Percentiles rank a stretch among this genome's conserved stretches.
phyloP scores from a whole-genome alignment of 1,140 invertebrate species.

The Eufriesea mexicana region DNA sequence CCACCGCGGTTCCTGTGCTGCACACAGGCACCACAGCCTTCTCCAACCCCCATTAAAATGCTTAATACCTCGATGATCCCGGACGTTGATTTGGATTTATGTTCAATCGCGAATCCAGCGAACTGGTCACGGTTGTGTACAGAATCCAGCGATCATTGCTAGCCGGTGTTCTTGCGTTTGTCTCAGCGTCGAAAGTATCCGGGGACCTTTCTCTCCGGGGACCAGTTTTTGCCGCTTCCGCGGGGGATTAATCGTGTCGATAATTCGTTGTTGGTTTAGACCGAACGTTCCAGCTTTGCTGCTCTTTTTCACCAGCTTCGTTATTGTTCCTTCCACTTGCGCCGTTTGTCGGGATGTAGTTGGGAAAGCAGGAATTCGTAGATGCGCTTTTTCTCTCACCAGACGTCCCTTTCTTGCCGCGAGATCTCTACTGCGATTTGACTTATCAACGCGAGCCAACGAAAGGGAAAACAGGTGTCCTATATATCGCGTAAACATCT shows the following conservation, averaged over 20 bases:
- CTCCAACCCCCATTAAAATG: slow-evolving; percentile 48
- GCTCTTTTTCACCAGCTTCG: not conserved
- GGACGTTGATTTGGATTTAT: slow-evolving; percentile 54
- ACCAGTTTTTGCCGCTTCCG: slow-evolving; percentile 13
- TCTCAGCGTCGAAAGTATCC: slow-evolving; percentile 28
- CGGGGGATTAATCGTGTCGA: slow-evolving; percentile 25
- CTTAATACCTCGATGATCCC: slow-evolving; percentile 51
- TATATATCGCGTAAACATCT: too few relatives aligned
- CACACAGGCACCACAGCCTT: too few relatives aligned
- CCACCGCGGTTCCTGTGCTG: not conserved
- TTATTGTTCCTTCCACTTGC: too few relatives aligned
- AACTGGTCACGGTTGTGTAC: not conserved
- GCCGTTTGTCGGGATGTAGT: too few relatives aligned
- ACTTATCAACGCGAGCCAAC: too few relatives aligned
- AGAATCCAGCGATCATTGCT: slow-evolving; percentile 26
- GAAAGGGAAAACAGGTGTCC: too few relatives aligned
- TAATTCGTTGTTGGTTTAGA: slow-evolving; percentile 28
- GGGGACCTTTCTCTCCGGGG: not conserved
- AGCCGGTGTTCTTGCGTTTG: slow-evolving; percentile 31
- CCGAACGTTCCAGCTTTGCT: not conserved
- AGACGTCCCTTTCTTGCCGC: too few relatives aligned
- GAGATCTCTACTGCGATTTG: too few relatives aligned
- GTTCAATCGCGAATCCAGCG: not conserved
- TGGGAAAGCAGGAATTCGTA: too few relatives aligned
- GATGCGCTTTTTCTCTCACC: too few relatives aligned